These are phyloP conservation scores for Periophthalmus magnuspinnatus DNA, from an alignment of 2,797 vertebrate genomes.

Conservation along the genomic window DNA sequence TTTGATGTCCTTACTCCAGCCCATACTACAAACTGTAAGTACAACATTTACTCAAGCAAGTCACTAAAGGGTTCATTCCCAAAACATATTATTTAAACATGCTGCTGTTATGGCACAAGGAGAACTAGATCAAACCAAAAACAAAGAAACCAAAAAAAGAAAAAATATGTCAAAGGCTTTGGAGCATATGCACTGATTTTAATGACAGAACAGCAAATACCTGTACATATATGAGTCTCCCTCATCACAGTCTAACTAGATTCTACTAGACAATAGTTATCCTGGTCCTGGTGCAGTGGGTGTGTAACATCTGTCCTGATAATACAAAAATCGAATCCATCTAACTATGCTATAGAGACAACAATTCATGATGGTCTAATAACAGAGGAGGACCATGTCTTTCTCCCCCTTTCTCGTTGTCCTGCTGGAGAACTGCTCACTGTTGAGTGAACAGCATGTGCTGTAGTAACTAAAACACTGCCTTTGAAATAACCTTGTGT, in stretches of 20 bases:
- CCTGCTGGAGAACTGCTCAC: not conserved
- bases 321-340: too few species aligned
- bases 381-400: not conserved
- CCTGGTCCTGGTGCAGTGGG: too few species aligned
- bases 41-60: constrained; percentile 8
- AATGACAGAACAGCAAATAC: not conserved
- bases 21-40: constrained; percentile 46
- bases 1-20: constrained; percentile 59
- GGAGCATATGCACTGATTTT: not conserved
- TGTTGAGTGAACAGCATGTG: constrained; percentile 27
- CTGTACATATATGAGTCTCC: not conserved
- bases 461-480: constrained; percentile 53
- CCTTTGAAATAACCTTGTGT: constrained; percentile 57
- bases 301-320: too few species aligned
- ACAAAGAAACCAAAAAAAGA: not conserved
- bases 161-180: not conserved
- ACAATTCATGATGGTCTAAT: not conserved
- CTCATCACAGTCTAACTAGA: not conserved
- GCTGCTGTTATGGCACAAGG: constrained; percentile 34
- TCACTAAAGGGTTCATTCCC: not conserved
- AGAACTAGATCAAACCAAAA: not conserved
- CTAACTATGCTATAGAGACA: too few species aligned
- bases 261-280: too few species aligned
- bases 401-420: not conserved
- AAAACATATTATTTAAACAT: not conserved